These are phyloP conservation scores for Ammodytes dubius DNA, from an alignment of 2,113 vertebrate genomes.

Conservation along the genomic window DNA sequence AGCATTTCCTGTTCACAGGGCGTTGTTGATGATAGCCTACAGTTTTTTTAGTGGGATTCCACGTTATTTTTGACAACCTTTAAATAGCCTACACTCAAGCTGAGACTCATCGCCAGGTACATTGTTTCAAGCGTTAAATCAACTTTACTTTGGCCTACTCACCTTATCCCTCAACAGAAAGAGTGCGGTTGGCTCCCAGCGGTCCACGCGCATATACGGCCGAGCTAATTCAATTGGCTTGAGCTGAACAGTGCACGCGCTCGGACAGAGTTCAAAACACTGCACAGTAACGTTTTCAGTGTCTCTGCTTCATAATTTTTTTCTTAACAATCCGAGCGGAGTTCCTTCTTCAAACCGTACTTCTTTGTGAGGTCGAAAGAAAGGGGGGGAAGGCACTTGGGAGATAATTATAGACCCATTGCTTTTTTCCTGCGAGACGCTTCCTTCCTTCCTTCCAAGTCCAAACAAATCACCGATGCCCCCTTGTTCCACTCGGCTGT, in stretches of 20 bases:
- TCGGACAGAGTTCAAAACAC: not conserved
- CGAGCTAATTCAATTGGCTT: conserved; percentile 1
- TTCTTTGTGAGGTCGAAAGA: conserved; percentile 6
- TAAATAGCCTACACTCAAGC: too few relatives aligned
- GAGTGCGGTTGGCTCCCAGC: not conserved
- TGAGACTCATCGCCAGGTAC: not conserved
- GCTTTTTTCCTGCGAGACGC: conserved; percentile 53
- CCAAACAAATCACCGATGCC: conserved; percentile 41
- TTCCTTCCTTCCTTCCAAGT: conserved; percentile 64
- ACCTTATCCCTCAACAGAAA: conserved; percentile 53
- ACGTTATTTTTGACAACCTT: not conserved
- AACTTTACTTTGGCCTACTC: conserved; percentile 23
- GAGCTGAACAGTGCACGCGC: not conserved
- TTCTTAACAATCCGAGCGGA: not conserved
- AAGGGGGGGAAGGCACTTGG: not conserved
- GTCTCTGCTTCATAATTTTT: conserved; percentile 7
- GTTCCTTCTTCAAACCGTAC: conserved; percentile 6
- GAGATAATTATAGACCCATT: conserved; percentile 73
- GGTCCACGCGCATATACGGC: not conserved
- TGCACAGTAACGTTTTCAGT: not conserved
- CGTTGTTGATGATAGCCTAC: conserved; percentile 12
- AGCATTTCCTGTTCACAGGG: conserved; percentile 60
- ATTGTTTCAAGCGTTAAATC: not conserved
- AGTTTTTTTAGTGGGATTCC: not conserved
- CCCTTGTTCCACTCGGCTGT: not conserved